Conservation (phyloP, 2,113 vertebrate genomes). For the Pandion haliaetus region DNA sequence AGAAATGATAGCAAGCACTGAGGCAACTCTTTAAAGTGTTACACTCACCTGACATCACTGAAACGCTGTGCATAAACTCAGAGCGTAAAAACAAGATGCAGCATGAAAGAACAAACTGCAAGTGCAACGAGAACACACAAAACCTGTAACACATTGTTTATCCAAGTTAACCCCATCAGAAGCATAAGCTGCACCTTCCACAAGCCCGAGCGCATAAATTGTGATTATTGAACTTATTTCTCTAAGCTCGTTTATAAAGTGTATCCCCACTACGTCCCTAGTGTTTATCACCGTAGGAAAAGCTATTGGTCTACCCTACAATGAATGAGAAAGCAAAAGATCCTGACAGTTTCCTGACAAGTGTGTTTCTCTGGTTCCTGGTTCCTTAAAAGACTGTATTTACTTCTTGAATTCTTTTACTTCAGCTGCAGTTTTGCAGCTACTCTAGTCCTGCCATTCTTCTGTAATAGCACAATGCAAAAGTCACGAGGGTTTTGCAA, state of each 20-base stretch:
- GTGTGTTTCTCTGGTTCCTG: not conserved
- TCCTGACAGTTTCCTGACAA: not conserved
- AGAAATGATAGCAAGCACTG: not conserved
- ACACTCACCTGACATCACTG: not conserved
- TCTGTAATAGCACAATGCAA: not conserved
- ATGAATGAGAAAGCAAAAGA: not conserved
- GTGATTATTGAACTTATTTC: not conserved
- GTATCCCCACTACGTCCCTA: not conserved
- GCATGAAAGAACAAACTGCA: not conserved
- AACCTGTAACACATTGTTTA: not conserved
- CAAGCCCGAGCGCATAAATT: not conserved
- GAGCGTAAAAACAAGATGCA: not conserved
- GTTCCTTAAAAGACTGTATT: not conserved
- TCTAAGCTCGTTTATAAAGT: not conserved
- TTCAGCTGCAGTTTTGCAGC: not conserved
- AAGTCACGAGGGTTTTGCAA: not conserved
- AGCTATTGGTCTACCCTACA: not conserved
- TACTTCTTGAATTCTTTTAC: not conserved
- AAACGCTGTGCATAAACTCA: not conserved
- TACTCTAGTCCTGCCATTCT: not conserved
- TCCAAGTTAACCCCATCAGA: not conserved
- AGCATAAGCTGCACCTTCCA: not conserved
- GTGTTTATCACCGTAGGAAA: not conserved
- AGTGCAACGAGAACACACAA: not conserved
- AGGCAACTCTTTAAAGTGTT: not conserved